Evolutionary conservation across 2,888 invertebrate species (phyloP).

Genomic region (Diaphora mendica): DNA sequence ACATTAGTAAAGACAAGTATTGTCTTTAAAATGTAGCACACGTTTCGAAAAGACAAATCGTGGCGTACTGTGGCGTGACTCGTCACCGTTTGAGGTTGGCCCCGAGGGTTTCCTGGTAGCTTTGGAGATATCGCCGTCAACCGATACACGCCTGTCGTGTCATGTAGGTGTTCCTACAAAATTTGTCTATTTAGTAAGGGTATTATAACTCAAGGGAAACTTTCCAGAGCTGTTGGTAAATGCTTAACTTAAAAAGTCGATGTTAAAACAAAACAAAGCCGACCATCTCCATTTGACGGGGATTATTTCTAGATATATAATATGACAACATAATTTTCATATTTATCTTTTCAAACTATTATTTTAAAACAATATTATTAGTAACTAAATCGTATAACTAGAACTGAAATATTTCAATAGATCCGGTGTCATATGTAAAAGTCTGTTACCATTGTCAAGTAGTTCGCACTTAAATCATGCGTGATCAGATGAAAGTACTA

Average conservation of each 20-base stretch:
- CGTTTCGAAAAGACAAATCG: slow-evolving; percentile 36
- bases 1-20: slow-evolving; percentile 3
- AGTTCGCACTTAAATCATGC: slow-evolving; percentile 82
- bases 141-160: slow-evolving; percentile 55
- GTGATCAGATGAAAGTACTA: slow-evolving; percentile 81
- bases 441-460: slow-evolving; percentile 67
- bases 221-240: slow-evolving; percentile 21
- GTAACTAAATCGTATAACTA: background rate
- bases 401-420: background rate
- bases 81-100: slow-evolving; percentile 59
- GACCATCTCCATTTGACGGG: no score
- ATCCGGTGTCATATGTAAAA: slow-evolving; percentile 35
- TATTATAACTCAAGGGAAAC: slow-evolving; percentile 32
- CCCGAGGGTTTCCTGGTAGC: slow-evolving; percentile 56
- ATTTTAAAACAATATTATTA: background rate
- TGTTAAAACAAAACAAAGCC: background rate
- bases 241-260: background rate
- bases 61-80: slow-evolving; percentile 63
- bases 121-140: slow-evolving; percentile 76
- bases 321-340: background rate
- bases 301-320: background rate
- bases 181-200: slow-evolving; percentile 36
- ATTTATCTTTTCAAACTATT: background rate
- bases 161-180: slow-evolving; percentile 50
- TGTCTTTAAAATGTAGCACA: slow-evolving; percentile 28